Conservation (phyloP, 2,113 vertebrate genomes). For the Miniopterus natalensis region DNA sequence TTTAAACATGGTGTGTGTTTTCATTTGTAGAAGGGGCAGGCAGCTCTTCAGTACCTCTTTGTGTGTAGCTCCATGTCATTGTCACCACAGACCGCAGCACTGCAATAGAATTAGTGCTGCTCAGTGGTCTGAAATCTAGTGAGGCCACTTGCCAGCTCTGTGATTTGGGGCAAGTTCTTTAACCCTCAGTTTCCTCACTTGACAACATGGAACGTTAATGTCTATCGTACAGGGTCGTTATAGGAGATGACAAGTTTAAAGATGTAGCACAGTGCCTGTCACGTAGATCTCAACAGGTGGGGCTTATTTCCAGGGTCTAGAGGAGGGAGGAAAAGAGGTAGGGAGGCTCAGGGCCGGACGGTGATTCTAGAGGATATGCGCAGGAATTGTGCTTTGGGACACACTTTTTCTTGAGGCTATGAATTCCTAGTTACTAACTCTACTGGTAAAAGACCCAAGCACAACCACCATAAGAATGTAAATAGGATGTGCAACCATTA, state of each 20-base stretch:
- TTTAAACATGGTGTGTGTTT: background rate
- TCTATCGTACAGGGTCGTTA: background rate
- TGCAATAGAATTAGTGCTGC: background rate
- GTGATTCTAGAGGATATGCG: background rate
- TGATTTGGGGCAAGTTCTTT: background rate
- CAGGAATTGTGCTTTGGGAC: background rate
- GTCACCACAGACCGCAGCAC: background rate
- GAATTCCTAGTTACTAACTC: background rate
- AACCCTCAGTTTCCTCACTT: background rate
- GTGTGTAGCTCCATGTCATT: background rate
- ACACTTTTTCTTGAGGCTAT: background rate
- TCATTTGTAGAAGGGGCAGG: slow-evolving; percentile 2
- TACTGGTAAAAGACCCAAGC: background rate
- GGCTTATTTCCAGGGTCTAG: background rate
- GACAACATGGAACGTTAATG: background rate
- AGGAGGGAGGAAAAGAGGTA: background rate
- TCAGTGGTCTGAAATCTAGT: background rate
- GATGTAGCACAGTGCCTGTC: background rate
- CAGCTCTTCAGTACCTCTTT: background rate
- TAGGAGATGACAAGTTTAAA: background rate
- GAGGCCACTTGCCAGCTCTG: background rate
- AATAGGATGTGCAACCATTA: slow-evolving; percentile 1
- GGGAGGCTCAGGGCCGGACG: background rate
- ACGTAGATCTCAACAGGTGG: background rate
- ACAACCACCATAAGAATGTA: background rate